Evolutionary conservation across 2,888 invertebrate genomes (phyloP), one percentile per base, ranked within the genome.

Genomic region (Melitaea athalia): DNA sequence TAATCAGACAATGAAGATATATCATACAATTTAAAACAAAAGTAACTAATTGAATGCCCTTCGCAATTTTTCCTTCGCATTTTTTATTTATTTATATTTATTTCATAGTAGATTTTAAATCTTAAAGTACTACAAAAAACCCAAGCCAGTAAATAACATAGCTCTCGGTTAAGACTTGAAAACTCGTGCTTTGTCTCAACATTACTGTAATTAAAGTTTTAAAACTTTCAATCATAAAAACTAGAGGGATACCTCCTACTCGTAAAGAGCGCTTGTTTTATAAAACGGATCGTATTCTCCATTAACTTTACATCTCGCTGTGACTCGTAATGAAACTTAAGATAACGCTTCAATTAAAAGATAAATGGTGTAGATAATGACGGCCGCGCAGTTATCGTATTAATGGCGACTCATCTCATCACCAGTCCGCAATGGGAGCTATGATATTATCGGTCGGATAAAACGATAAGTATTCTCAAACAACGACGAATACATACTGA

Each of bases 271-370:
- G 49, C 49, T 50, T 15, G 15, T 50, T 50, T n/a, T 50, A n/a
- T 52, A 52, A 52, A 52, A 52, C 31, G 6, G 52, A 55, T 55
- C 33, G 38, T 42, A 11, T 53, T 24, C 33, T 53, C 60, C 60
- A 47, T 55, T 60, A 61, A 33, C 31, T 52, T 53, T n/a, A 53
- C 60, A 33, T 31, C 65, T 24, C 55, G 31, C 43, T 43, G 59
- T 33, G 45, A 12, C 57, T 52, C 38, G 49, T 61, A 69, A 62
- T 59, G 49, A 69, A 52, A 52, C 59, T 42, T 38, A 38, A 65
- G 68, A 71, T 72, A 71, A 71, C 53, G 65, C 61, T 66, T 67
- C 81, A 85, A 84, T 85, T 84, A 84, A 81, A 83, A 80, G 79
- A 81, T 82, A 82, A 85, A 76, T 80, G 79, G 72, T 75, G 76